Conservation (phyloP, 2,113 vertebrate genomes). For the Rhabdomys dilectus region DNA sequence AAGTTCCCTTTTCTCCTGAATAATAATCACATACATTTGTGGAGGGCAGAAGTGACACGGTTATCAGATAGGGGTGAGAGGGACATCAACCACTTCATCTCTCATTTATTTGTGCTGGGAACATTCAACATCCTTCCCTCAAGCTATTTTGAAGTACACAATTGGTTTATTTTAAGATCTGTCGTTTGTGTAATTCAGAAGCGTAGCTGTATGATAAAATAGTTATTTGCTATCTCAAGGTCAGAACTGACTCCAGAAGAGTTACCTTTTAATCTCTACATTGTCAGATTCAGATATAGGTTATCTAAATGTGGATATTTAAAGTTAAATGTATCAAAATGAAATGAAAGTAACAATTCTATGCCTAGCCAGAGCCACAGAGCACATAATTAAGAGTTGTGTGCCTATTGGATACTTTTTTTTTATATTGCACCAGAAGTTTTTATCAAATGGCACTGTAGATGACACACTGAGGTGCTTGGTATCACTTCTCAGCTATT, state of each 20-base stretch:
- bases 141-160: neutral
- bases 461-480: neutral
- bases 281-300: neutral
- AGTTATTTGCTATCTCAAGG: constrained; percentile 17
- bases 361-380: neutral
- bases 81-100: neutral
- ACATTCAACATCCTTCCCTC: neutral
- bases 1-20: neutral
- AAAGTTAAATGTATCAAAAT: constrained; percentile 33
- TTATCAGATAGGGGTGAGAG: neutral
- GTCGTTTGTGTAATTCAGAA: constrained; percentile 21
- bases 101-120: neutral
- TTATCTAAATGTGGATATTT: constrained; percentile 4
- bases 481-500: constrained; percentile 29
- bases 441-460: neutral
- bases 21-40: neutral
- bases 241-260: constrained; percentile 39
- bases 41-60: neutral
- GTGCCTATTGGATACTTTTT: too few relatives aligned
- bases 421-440: neutral
- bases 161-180: neutral
- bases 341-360: constrained; percentile 37
- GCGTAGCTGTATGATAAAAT: constrained; percentile 10
- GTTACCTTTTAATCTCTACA: neutral
- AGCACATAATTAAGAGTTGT: neutral